phyloP scores from a whole-genome alignment of 2,888 invertebrate species.

The Harpalus rufipes region DNA sequence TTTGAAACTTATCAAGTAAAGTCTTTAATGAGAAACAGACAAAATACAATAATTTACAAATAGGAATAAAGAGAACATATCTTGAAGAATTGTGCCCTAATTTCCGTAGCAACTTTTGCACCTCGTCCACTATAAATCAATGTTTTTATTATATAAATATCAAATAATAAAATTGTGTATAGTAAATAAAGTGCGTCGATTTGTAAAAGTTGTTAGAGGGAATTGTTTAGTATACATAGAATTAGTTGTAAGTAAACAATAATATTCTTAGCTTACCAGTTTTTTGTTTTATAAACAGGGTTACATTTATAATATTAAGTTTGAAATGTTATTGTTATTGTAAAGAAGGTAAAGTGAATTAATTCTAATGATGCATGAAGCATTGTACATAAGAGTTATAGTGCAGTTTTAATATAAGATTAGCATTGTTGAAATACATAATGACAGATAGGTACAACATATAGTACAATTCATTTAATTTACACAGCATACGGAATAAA shows the following conservation, averaged over 20 bases:
- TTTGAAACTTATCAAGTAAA: no score
- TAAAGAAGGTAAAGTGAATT: conserved; percentile 71
- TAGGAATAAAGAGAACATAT: background rate
- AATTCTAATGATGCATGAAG: conserved; percentile 67
- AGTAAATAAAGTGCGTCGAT: conserved; percentile 1
- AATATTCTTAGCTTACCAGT: conserved; percentile 69
- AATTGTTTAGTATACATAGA: background rate
- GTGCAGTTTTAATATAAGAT: conserved; percentile 67
- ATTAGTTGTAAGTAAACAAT: conserved; percentile 77
- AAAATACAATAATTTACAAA: background rate
- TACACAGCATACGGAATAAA: background rate
- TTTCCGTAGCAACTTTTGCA: background rate
- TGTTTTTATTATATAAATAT: conserved; percentile 14
- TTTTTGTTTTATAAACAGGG: conserved; percentile 68
- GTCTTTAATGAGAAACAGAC: background rate
- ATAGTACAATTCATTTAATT: background rate
- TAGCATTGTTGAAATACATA: conserved; percentile 61
- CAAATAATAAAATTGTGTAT: conserved; percentile 38
- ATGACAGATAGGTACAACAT: conserved; percentile 55
- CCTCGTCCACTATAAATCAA: background rate
- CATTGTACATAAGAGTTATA: conserved; percentile 68
- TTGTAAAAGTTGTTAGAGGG: background rate
- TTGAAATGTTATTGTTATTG: conserved; percentile 70
- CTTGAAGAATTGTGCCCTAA: background rate
- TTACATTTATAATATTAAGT: conserved; percentile 66